These are phyloP conservation scores for Carabus problematicus DNA, from an alignment of 2,888 invertebrate genomes.

Conservation along the genomic window DNA sequence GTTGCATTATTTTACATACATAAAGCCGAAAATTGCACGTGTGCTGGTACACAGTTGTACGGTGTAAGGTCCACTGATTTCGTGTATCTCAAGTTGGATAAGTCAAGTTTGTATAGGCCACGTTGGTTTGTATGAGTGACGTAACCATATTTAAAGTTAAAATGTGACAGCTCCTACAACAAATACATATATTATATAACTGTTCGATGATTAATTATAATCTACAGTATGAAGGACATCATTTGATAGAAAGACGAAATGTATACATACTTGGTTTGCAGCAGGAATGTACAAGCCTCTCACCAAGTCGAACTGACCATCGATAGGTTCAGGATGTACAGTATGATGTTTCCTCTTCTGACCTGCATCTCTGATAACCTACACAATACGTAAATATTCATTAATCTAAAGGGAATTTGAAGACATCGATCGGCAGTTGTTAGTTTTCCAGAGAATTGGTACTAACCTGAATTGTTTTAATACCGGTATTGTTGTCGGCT, in stretches of 20 bases:
- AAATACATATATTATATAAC: slow-evolving; percentile 39
- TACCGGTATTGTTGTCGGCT: slow-evolving; percentile 64
- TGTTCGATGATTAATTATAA: neutral
- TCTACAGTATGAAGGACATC: neutral
- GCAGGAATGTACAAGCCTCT: slow-evolving; percentile 69
- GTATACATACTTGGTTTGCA: slow-evolving; percentile 61
- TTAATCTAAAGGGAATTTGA: neutral
- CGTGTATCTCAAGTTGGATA: slow-evolving; percentile 74
- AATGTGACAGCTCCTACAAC: slow-evolving; percentile 62
- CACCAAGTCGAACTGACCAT: slow-evolving; percentile 77
- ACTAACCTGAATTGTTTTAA: slow-evolving; percentile 71
- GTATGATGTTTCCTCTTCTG: slow-evolving; percentile 76
- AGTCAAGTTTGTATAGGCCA: slow-evolving; percentile 75
- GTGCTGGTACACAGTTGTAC: slow-evolving; percentile 75
- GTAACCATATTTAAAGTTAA: slow-evolving; percentile 73
- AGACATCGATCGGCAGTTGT: neutral
- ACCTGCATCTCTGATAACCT: slow-evolving; percentile 75
- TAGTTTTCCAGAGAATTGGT: slow-evolving; percentile 17
- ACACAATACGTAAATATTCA: slow-evolving; percentile 58
- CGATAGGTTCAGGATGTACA: slow-evolving; percentile 76
- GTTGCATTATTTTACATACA: slow-evolving; percentile 63
- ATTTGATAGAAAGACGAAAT: neutral
- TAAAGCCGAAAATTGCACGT: slow-evolving; percentile 73
- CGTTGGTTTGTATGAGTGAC: slow-evolving; percentile 76
- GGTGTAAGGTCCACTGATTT: slow-evolving; percentile 74